A percentile compares a stretch with the other conserved stretches of the same genome.
These are phyloP conservation scores for Urocitellus parryii DNA, from an alignment of 2,113 vertebrate species.

Conservation along the genomic window DNA sequence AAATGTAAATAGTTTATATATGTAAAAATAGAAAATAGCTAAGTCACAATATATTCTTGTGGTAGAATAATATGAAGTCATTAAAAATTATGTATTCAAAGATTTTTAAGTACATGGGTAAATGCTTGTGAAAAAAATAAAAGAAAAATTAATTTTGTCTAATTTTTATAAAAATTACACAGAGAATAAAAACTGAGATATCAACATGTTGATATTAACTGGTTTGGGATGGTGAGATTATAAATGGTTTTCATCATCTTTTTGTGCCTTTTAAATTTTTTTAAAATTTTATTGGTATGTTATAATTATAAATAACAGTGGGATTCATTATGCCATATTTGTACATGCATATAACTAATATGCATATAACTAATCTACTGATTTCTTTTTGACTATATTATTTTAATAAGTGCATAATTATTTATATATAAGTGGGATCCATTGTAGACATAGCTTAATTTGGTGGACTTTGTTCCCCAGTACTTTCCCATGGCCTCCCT, in stretches of 20 bases:
- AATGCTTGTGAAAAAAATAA: neutral
- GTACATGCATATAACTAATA: too few species aligned
- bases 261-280: neutral
- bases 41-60: neutral
- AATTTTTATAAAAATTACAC: neutral
- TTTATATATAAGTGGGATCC: too few species aligned
- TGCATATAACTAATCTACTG: too few species aligned
- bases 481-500: too few species aligned
- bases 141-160: neutral
- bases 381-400: too few species aligned
- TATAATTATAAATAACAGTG: too few species aligned
- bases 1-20: neutral
- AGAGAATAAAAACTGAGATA: neutral
- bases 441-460: too few species aligned
- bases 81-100: neutral
- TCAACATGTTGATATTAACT: neutral
- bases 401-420: too few species aligned
- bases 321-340: too few species aligned
- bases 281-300: too few species aligned
- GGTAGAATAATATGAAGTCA: neutral
- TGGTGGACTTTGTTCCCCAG: too few species aligned
- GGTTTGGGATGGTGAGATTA: neutral
- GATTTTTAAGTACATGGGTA: neutral
- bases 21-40: neutral
- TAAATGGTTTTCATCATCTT: neutral